Conservation (phyloP, 2,888 invertebrate genomes). For the Lamellibrachia satsuma region DNA sequence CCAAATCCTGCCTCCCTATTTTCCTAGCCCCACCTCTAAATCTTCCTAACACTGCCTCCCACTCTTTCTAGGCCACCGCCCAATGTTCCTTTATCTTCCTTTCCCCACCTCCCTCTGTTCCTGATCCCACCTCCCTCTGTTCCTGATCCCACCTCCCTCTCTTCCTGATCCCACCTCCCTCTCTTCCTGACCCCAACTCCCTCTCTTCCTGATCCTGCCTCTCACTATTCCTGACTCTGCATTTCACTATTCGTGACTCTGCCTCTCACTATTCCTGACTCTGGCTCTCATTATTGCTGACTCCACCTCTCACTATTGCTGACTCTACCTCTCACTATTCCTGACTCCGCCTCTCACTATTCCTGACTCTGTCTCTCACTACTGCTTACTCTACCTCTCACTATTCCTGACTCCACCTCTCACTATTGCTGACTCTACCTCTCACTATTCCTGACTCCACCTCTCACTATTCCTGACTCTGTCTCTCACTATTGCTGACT, state of each 20-base stretch:
- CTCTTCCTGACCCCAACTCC: neutral
- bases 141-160: neutral
- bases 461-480: neutral
- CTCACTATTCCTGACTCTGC: neutral
- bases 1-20: neutral
- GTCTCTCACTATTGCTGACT: neutral
- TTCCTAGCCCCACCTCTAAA: neutral
- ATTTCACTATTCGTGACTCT: neutral
- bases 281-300: neutral
- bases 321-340: neutral
- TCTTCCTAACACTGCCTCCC: neutral
- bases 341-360: neutral
- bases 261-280: neutral
- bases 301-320: neutral
- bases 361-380: neutral
- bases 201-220: neutral
- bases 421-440: neutral
- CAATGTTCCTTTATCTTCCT: constrained; percentile 14
- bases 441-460: neutral
- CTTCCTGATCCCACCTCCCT: neutral
- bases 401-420: neutral
- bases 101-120: neutral
- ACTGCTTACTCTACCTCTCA: neutral
- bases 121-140: neutral
- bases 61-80: neutral